Evolutionary conservation across 2,888 invertebrate genomes (phyloP), one percentile per base, ranked within the genome.

Genomic region (Diadromus collaris): DNA sequence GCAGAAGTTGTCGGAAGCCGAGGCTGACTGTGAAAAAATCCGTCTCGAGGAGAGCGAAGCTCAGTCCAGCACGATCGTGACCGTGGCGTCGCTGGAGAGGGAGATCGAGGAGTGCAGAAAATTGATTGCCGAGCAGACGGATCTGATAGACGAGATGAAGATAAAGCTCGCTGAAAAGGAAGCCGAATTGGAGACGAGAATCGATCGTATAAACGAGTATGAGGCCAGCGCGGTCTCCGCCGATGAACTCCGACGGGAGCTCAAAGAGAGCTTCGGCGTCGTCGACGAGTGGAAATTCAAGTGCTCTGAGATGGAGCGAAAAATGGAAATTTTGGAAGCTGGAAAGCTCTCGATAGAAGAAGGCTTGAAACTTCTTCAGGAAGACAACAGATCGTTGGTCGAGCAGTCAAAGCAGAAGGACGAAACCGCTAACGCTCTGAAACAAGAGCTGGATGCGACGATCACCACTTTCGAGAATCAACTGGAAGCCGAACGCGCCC

Each of bases 51-150:
- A 63, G 10, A 38, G 13, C 19, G 19, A 44, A 10, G 56, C 56
- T 38, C 51, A 16, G 27, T 70, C 16, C 13, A 24, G 16, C 10
- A 63, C 29, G 51, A 70, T 32, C 27, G 82, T 82, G 64, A 76
- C 78, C 7, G 54, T 87, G n/a, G 80, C 79, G 21, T 76, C 83
- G 3, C 83, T 91, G 41, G 88, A 89, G 74, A 82, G 68, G 6
- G 88, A 90, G 68, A 84, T 91, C 34, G 85, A 87, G 54, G 93
- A 89, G 91, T 94, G 90, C 78, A 90, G 89, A 13, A 92, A 93
- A 83, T 92, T 94, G 0, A 94, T 95, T 65, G 92, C 93, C 77
- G 92, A 94, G 77, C 93, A 95, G 82, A 94, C 94, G 83, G 88
- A 88, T 10, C 90, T 92, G 80, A 88, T 93, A 5, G 91, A 92